Conservation (phyloP, 2,113 vertebrate species). For the Leptobrachium ailaonicum region DNA sequence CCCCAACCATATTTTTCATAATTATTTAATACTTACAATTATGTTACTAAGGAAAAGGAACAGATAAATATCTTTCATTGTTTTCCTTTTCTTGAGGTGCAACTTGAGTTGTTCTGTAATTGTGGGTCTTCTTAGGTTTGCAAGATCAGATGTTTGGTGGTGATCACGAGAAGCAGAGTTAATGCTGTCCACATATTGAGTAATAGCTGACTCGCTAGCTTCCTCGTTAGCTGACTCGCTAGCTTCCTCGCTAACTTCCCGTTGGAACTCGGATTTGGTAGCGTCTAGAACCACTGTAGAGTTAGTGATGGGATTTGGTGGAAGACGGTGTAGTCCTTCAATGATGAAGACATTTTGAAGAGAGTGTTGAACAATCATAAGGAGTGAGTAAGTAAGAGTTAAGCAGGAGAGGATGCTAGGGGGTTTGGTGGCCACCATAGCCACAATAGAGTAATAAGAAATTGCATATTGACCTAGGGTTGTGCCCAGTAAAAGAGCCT, state of each 20-base stretch:
- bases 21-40: constrained; percentile 62
- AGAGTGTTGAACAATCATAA: constrained; percentile 69
- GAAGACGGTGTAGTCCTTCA: constrained; percentile 72
- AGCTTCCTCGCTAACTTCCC: background rate
- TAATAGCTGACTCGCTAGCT: background rate
- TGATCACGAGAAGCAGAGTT: background rate
- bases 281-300: constrained; percentile 30
- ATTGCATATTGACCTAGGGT: constrained; percentile 73
- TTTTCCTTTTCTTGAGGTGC: constrained; percentile 65
- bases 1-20: no score
- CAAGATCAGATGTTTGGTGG: background rate
- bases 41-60: constrained; percentile 72
- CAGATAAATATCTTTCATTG: constrained; percentile 69
- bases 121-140: constrained; percentile 21
- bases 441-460: constrained; percentile 73
- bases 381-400: constrained; percentile 61
- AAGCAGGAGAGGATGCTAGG: constrained; percentile 54
- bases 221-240: background rate
- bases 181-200: background rate
- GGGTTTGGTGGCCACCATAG: constrained; percentile 59
- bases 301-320: constrained; percentile 49
- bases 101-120: constrained; percentile 45
- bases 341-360: constrained; percentile 77
- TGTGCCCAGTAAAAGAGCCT: constrained; percentile 68
- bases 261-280: constrained; percentile 55